Evolutionary conservation across 2,888 invertebrate species (phyloP), one percentile per base, ranked within the genome.

Genomic region (Ophraella communa): DNA sequence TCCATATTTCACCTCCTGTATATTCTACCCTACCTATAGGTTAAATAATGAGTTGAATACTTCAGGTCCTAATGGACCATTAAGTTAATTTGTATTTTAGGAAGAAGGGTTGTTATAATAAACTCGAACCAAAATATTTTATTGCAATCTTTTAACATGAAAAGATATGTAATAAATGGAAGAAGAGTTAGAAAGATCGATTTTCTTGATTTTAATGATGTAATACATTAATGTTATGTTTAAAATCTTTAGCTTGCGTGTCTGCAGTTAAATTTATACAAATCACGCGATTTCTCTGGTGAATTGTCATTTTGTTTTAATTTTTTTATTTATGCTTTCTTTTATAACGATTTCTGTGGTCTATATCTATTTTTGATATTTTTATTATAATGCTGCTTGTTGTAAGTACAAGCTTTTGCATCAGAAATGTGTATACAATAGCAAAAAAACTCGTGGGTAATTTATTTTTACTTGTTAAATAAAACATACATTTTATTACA

Each of bases 221-320:
- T 63, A 66, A 66, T 63, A 60, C 62, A 60, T 63, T 66, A 66
- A 62, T 27, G 54, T 66, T 59, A 60, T 60, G 55, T 66, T 60
- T 57, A 60, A 55, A 63, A 63, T 63, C 45, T 44, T 51, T 35
- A 11, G 54, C 55, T 66, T 44, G 66, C 66, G 63, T 66, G 66
- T 47, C 24, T 21, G 14, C 39, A 49, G 30, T 45, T 49, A 21
- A 27, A 27, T 55, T 17, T 21, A 55, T 45, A 51, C 54, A 39
- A 62, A 42, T 56, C 66, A 66, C 66, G 66, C 66, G 47, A 66
- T 45, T 51, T 49, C 51, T 59, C 20, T 49, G 59, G 54, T 21
- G 30, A 47, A 59, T 59, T 51, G 49, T 62, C 35, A 33, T 62
- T 55, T 55, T 54, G n/a, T 62, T 54, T 59, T 24, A 59, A 39